phyloP scores from a whole-genome alignment of 2,888 invertebrate genomes.

The Pemphredon lugubris region DNA sequence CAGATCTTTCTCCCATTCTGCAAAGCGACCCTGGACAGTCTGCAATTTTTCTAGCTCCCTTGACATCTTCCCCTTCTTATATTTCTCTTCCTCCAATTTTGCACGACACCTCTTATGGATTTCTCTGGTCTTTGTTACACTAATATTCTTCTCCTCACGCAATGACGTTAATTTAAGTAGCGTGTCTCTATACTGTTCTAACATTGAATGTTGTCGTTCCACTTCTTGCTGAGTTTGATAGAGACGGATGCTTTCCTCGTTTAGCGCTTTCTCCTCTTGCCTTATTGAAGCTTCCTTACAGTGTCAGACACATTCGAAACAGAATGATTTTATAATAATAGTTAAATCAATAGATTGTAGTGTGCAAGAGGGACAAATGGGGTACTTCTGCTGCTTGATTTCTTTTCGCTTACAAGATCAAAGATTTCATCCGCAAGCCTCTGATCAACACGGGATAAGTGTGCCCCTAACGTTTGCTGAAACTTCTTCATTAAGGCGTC shows the following conservation, averaged over 20 bases:
- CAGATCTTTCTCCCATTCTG: conserved; percentile 85
- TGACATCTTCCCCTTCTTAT: conserved; percentile 62
- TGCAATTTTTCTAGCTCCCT: conserved; percentile 84
- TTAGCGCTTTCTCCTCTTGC: conserved; percentile 83
- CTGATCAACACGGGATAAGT: conserved; percentile 85
- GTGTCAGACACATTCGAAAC: too few species aligned
- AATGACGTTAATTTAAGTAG: conserved; percentile 82
- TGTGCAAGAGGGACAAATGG: too few species aligned
- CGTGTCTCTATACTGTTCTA: conserved; percentile 83
- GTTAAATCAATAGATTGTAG: too few species aligned
- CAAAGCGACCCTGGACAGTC: conserved; percentile 83
- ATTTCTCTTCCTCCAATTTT: conserved; percentile 80
- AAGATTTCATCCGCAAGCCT: conserved; percentile 86
- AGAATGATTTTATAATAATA: too few species aligned
- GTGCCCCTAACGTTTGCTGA: conserved; percentile 86
- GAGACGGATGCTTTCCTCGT: conserved; percentile 83
- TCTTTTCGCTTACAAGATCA: conserved; percentile 85
- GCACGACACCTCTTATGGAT: conserved; percentile 81
- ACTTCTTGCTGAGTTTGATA: conserved; percentile 86
- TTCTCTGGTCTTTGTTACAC: conserved; percentile 81
- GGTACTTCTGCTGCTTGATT: too few species aligned
- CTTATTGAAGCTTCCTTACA: conserved; percentile 81
- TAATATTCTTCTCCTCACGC: conserved; percentile 82
- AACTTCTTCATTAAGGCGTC: conserved; percentile 89
- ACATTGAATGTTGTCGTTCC: conserved; percentile 82